Percentiles rank a stretch among this genome's conserved stretches.
Conservation (phyloP, 2,888 invertebrate genomes). For the Miltochrista miniata region DNA sequence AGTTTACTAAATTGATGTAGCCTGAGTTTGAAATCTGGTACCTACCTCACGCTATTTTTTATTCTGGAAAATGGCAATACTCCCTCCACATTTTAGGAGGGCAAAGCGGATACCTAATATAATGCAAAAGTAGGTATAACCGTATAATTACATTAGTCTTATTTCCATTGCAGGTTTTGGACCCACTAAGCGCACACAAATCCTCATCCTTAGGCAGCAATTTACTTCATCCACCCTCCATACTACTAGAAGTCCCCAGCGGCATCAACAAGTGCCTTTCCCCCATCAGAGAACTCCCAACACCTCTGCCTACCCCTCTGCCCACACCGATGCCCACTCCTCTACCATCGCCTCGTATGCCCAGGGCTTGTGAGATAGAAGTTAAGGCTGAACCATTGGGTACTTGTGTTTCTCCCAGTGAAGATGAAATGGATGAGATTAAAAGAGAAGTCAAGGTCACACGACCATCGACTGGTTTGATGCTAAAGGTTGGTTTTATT, state of each 20-base stretch:
- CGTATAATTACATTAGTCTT: no score
- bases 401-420: conserved; percentile 66
- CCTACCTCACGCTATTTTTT: no score
- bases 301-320: conserved; percentile 86
- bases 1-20: no score
- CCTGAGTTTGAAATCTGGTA: no score
- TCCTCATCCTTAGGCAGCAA: conserved; percentile 82
- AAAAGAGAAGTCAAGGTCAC: conserved; percentile 58
- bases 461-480: conserved; percentile 61
- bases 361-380: conserved; percentile 64
- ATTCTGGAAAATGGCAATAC: no score
- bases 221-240: conserved; percentile 88
- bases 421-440: conserved; percentile 75
- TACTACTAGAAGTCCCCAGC: conserved; percentile 90
- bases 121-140: background rate
- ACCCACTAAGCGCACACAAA: conserved; percentile 87
- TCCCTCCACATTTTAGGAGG: no score
- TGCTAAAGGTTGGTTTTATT: conserved; percentile 56
- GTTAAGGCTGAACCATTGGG: conserved; percentile 55
- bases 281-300: conserved; percentile 90
- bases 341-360: conserved; percentile 77
- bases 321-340: conserved; percentile 88
- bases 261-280: conserved; percentile 90
- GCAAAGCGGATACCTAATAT: background rate
- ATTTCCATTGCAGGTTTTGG: conserved; percentile 78